A percentile compares a stretch with the other conserved stretches of the same genome.
Conservation (phyloP, 1,140 invertebrate species). For the Calosoma granatense region DNA sequence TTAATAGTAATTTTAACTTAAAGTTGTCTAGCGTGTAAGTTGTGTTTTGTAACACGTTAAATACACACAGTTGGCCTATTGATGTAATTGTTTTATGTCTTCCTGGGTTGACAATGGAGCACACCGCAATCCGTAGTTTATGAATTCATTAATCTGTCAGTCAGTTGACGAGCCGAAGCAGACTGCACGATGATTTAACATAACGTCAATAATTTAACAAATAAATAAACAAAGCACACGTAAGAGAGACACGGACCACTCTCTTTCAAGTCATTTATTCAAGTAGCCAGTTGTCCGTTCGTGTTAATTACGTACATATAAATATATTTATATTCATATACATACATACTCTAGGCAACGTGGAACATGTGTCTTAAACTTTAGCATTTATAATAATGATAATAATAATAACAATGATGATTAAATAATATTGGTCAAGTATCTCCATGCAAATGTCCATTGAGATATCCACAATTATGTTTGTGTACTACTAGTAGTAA, state of each 20-base stretch:
- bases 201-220: too few relatives aligned
- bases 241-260: too few relatives aligned
- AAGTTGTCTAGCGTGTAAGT: background rate
- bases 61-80: slow-evolving; percentile 3
- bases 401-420: too few relatives aligned
- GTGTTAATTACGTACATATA: too few relatives aligned
- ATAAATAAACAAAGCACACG: too few relatives aligned
- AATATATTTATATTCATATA: background rate
- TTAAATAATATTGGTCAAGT: background rate
- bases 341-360: slow-evolving; percentile 7
- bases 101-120: slow-evolving; percentile 21
- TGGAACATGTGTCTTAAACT: slow-evolving; percentile 29
- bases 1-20: slow-evolving; percentile 7
- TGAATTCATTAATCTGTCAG: too few relatives aligned
- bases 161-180: too few relatives aligned
- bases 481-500: background rate
- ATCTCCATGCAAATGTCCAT: background rate
- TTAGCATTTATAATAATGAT: slow-evolving; percentile 24
- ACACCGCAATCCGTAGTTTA: too few relatives aligned
- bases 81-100: slow-evolving; percentile 17
- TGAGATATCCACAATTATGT: slow-evolving; percentile 14
- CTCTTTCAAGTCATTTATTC: too few relatives aligned
- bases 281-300: too few relatives aligned
- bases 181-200: background rate
- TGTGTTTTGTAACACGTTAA: slow-evolving; percentile 9